phyloP scores from a whole-genome alignment of 2,113 vertebrate genomes.

The Sterrhoptilus dennistouni region DNA sequence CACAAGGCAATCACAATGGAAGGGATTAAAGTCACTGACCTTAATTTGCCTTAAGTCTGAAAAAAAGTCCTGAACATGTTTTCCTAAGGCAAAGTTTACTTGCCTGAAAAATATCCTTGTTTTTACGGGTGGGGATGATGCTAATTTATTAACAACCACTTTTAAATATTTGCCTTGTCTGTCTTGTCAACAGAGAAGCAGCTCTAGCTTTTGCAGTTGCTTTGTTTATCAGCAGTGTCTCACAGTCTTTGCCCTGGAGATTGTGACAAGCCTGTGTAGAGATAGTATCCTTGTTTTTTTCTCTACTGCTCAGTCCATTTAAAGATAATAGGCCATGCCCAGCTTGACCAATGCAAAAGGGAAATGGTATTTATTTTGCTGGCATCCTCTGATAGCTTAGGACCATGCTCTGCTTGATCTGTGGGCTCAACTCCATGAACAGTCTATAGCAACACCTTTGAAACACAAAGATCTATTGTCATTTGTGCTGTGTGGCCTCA shows the following conservation, averaged over 20 bases:
- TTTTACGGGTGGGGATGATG: background rate
- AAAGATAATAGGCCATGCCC: slow-evolving; percentile 34
- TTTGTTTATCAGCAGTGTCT: slow-evolving; percentile 29
- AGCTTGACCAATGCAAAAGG: slow-evolving; percentile 38
- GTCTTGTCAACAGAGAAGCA: background rate
- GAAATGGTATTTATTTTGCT: slow-evolving; percentile 29
- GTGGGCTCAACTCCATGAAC: background rate
- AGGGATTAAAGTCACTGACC: slow-evolving; percentile 35
- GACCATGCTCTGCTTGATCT: slow-evolving; percentile 19
- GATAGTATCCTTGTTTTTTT: slow-evolving; percentile 35
- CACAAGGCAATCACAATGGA: slow-evolving; percentile 29
- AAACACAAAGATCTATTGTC: slow-evolving; percentile 30
- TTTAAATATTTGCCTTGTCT: slow-evolving; percentile 35
- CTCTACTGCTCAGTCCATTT: slow-evolving; percentile 15
- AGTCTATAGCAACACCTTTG: slow-evolving; percentile 4
- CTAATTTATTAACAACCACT: background rate
- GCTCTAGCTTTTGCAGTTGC: slow-evolving; percentile 2
- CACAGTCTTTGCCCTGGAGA: slow-evolving; percentile 14
- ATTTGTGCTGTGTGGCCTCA: slow-evolving; percentile 13
- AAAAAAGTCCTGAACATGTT: slow-evolving; percentile 21
- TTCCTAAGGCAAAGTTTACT: slow-evolving; percentile 17
- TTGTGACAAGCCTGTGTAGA: background rate
- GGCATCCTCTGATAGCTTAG: slow-evolving; percentile 15
- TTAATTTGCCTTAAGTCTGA: slow-evolving; percentile 37
- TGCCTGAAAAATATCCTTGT: slow-evolving; percentile 2